phyloP scores from a whole-genome alignment of 2,888 invertebrate genomes.

The Taphrorychus bicolor region DNA sequence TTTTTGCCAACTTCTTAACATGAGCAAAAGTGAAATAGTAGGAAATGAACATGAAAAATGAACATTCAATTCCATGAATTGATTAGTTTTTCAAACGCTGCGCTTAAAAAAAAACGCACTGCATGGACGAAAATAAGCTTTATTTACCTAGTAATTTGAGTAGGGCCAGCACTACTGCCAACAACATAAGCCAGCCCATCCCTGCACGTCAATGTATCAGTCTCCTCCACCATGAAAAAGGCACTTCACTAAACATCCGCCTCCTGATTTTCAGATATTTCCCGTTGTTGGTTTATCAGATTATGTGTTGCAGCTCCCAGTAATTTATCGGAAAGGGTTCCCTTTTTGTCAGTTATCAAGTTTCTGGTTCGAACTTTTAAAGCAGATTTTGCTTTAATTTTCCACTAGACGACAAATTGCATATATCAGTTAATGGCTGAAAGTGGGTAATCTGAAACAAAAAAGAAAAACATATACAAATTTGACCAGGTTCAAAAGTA shows the following conservation, averaged over 20 bases:
- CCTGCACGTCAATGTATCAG: slow-evolving; percentile 59
- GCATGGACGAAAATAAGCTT: background rate
- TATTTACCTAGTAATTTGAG: slow-evolving; percentile 59
- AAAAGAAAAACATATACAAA: no score
- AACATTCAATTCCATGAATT: no score
- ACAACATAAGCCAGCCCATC: slow-evolving; percentile 62
- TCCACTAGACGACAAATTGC: no score
- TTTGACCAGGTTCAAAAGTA: no score
- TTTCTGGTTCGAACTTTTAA: background rate
- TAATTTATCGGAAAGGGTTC: background rate
- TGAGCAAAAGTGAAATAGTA: no score
- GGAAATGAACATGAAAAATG: no score
- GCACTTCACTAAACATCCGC: slow-evolving; percentile 36
- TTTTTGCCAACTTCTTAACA: no score
- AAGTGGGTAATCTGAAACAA: no score
- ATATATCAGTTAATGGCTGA: no score
- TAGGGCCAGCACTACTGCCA: slow-evolving; percentile 60
- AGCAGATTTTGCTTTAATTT: background rate
- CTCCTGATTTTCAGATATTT: slow-evolving; percentile 20
- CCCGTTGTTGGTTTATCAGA: background rate
- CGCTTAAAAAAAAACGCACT: background rate
- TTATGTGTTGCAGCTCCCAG: background rate
- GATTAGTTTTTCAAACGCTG: no score
- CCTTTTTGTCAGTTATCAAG: background rate
- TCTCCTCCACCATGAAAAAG: slow-evolving; percentile 39